Evolutionary conservation across 2,888 invertebrate genomes (phyloP).

Genomic region (Hofmannophila pseudospretella): DNA sequence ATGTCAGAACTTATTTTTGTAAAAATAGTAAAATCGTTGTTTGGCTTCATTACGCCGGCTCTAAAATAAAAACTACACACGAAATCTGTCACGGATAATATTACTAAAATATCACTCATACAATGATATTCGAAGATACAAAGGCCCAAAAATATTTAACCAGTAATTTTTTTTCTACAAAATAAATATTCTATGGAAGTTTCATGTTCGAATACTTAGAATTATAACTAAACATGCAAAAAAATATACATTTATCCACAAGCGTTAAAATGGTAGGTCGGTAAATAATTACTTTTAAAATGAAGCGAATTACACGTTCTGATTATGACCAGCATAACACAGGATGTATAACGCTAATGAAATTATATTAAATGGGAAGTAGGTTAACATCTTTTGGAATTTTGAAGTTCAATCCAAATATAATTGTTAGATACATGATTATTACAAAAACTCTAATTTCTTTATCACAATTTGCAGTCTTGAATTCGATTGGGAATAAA

Average conservation of each 20-base stretch:
- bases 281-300: not conserved
- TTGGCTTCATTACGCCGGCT: too few relatives aligned
- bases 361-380: constrained; percentile 16
- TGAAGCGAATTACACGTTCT: constrained; percentile 23
- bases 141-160: constrained; percentile 27
- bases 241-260: constrained; percentile 27
- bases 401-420: not conserved
- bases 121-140: not conserved
- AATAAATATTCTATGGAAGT: constrained; percentile 33
- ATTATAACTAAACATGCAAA: constrained; percentile 34
- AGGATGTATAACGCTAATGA: constrained; percentile 32
- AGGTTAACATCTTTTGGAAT: constrained; percentile 5
- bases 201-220: constrained; percentile 15
- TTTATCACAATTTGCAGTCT: constrained; percentile 66
- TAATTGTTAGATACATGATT: constrained; percentile 22
- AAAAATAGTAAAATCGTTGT: too few relatives aligned
- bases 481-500: constrained; percentile 39
- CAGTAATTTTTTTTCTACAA: constrained; percentile 24
- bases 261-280: not conserved
- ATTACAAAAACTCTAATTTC: constrained; percentile 24
- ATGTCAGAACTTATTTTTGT: too few relatives aligned
- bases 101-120: constrained; percentile 12
- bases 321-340: constrained; percentile 60
- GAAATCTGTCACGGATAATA: constrained; percentile 7
- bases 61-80: constrained; percentile 1